Evolutionary conservation across 2,797 vertebrate genomes (phyloP).

Genomic region (Halcyon smyrnensis): DNA sequence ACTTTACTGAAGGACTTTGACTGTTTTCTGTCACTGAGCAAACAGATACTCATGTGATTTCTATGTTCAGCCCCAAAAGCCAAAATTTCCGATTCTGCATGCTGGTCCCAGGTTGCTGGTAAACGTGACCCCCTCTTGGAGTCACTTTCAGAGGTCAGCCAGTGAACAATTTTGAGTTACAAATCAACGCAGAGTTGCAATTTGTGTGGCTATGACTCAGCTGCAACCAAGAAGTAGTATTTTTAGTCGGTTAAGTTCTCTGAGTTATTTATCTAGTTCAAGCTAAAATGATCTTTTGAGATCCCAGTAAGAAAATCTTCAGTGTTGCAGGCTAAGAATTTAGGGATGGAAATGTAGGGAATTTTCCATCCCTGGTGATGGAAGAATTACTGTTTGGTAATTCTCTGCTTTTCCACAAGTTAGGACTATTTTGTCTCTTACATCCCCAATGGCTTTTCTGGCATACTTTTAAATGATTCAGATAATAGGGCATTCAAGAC

Average conservation of each 20-base stretch:
- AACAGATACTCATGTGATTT: rapidly evolving
- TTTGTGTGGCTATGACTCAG: background rate
- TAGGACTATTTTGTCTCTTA: background rate
- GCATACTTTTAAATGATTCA: background rate
- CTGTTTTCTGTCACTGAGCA: background rate
- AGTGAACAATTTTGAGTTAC: background rate
- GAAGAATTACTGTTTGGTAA: background rate
- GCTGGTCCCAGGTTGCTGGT: background rate
- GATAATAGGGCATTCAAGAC: background rate
- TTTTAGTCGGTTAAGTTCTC: background rate
- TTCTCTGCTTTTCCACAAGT: background rate
- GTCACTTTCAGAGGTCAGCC: background rate
- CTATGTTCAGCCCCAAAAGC: background rate
- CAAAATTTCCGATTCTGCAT: background rate
- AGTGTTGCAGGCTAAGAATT: background rate
- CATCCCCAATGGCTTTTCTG: background rate
- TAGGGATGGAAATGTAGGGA: background rate
- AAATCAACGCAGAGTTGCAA: background rate
- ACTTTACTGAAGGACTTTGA: background rate
- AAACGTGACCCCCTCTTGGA: background rate
- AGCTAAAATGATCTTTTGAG: background rate
- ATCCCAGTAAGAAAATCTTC: background rate
- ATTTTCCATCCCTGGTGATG: background rate
- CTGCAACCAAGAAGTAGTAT: background rate
- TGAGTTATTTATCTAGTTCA: background rate